phyloP scores from a whole-genome alignment of 2,888 invertebrate genomes.

The Leuctra nigra region DNA sequence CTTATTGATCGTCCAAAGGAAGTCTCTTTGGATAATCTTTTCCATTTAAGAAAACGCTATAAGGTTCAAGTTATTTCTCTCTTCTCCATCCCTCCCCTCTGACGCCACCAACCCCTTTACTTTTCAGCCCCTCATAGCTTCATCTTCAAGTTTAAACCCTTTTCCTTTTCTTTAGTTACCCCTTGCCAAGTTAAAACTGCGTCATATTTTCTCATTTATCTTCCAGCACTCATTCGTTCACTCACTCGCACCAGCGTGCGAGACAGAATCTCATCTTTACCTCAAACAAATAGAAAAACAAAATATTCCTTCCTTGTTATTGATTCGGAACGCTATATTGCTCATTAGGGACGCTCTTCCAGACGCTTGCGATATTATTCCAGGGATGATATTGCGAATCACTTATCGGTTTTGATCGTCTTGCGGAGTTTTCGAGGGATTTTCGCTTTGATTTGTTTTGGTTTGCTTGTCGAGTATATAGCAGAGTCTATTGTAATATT shows the following conservation, averaged over 20 bases:
- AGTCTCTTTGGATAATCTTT: slow-evolving; percentile 28
- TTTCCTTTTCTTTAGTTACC: slow-evolving; percentile 23
- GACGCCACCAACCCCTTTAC: slow-evolving; percentile 7
- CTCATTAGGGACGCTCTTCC: slow-evolving; percentile 9
- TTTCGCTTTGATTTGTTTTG: too few relatives aligned
- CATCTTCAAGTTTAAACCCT: slow-evolving; percentile 26
- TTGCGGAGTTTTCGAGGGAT: too few relatives aligned
- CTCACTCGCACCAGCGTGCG: too few relatives aligned
- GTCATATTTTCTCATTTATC: slow-evolving; percentile 19
- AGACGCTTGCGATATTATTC: background rate
- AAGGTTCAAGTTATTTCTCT: slow-evolving; percentile 22
- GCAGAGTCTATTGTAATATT: too few relatives aligned
- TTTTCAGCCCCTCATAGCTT: slow-evolving; percentile 15
- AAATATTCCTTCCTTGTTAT: slow-evolving; percentile 11
- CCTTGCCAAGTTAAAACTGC: slow-evolving; percentile 15
- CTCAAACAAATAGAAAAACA: slow-evolving; percentile 12
- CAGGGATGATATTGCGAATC: slow-evolving; percentile 2
- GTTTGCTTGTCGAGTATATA: too few relatives aligned
- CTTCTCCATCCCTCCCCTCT: slow-evolving; percentile 13
- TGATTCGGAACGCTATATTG: slow-evolving; percentile 11
- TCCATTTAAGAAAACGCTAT: slow-evolving; percentile 28
- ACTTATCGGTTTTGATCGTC: background rate
- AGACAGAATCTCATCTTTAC: slow-evolving; percentile 7
- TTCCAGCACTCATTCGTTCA: slow-evolving; percentile 13
- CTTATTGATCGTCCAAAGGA: slow-evolving; percentile 17